Percentiles rank a stretch among this genome's conserved stretches.
These are phyloP conservation scores for Oxygymnocypris stewartii DNA, from an alignment of 2,113 vertebrate species.

Conservation along the genomic window DNA sequence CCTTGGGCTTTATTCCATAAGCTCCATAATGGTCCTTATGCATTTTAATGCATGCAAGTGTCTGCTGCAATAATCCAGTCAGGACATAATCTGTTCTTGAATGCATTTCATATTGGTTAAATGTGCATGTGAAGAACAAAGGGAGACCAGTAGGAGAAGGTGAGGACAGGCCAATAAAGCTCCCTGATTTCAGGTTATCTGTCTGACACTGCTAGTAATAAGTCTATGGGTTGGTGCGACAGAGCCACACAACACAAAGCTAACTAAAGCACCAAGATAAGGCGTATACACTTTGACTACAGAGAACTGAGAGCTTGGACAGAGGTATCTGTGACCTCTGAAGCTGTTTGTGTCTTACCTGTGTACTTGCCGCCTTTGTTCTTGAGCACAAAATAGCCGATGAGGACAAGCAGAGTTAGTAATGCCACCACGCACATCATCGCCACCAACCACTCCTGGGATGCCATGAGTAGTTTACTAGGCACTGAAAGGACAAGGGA, in stretches of 20 bases:
- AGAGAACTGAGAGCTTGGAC: neutral
- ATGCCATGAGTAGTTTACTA: conserved; percentile 71
- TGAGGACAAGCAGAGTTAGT: conserved; percentile 83
- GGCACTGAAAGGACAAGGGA: conserved; percentile 66
- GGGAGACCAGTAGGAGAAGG: conserved; percentile 35
- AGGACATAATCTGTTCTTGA: neutral
- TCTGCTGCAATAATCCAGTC: neutral
- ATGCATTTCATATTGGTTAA: neutral
- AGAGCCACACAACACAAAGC: conserved; percentile 12
- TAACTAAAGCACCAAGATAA: conserved; percentile 1
- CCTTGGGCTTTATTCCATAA: neutral
- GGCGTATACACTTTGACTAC: neutral
- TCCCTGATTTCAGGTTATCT: conserved; percentile 53
- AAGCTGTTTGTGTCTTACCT: conserved; percentile 75
- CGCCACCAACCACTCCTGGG: conserved; percentile 90
- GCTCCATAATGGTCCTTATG: neutral
- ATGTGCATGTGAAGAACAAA: neutral
- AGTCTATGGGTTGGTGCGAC: conserved; percentile 29
- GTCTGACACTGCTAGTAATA: conserved; percentile 56
- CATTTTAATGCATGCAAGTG: neutral
- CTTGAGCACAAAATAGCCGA: conserved; percentile 86
- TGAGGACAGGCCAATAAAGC: conserved; percentile 57
- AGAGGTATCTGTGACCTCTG: conserved; percentile 14
- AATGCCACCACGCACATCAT: conserved; percentile 88
- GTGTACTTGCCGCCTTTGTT: conserved; percentile 95